Conservation (phyloP, 2,797 vertebrate genomes). For the Characodon lateralis region DNA sequence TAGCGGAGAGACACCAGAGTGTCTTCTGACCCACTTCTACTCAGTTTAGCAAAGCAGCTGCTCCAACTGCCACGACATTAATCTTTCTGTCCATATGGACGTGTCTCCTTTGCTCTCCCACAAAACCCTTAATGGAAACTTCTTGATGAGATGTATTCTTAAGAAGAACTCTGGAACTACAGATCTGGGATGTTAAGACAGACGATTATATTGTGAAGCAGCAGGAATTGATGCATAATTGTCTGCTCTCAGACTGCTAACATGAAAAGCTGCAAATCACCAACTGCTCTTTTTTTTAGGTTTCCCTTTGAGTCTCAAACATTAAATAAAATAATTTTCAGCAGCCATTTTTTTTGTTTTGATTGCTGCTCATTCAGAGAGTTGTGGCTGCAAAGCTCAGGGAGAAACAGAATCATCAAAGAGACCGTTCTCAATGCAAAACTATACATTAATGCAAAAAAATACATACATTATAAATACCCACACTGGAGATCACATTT, state of each 20-base stretch:
- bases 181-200: not conserved
- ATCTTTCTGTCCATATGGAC: conserved; percentile 3
- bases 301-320: not conserved
- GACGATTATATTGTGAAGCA: not conserved
- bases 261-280: not conserved
- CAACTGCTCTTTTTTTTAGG: not conserved
- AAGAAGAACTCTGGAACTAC: conserved; percentile 2
- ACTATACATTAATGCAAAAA: not conserved
- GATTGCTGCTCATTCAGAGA: not conserved
- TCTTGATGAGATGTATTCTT: conserved; percentile 1
- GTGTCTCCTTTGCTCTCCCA: not conserved
- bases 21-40: conserved; percentile 40
- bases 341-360: conserved; percentile 2
- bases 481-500: conserved; percentile 8
- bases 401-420: not conserved
- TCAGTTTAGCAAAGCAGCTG: conserved; percentile 28
- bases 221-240: not conserved
- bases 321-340: not conserved
- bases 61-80: conserved; percentile 1
- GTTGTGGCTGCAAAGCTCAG: not conserved
- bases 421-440: not conserved
- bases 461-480: not conserved
- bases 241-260: not conserved
- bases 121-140: not conserved
- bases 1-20: conserved; percentile 23